These are phyloP conservation scores for Phodopus roborovskii DNA, from an alignment of 2,113 vertebrate genomes.

Conservation along the genomic window DNA sequence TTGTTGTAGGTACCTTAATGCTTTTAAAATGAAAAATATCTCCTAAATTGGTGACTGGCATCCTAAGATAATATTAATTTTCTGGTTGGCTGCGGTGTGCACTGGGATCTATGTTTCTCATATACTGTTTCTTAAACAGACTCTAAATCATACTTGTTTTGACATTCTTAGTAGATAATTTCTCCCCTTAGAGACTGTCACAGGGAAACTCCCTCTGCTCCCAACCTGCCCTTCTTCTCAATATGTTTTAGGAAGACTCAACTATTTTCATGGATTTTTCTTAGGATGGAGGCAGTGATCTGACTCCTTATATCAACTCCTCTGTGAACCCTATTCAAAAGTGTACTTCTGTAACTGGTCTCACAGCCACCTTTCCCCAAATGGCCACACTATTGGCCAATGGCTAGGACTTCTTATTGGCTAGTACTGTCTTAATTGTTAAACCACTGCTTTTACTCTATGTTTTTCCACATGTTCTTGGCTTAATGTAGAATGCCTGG, in stretches of 20 bases:
- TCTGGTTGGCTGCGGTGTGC: not conserved
- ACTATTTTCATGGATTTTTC: not conserved
- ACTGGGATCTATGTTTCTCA: not conserved
- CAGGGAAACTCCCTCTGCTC: not conserved
- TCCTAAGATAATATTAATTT: conserved; percentile 2
- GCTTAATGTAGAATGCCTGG: no score
- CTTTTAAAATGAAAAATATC: not conserved
- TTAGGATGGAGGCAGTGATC: not conserved
- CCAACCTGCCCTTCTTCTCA: not conserved
- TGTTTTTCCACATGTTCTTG: no score
- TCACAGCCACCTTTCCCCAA: no score
- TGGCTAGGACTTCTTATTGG: no score
- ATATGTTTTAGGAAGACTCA: not conserved
- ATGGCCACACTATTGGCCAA: no score
- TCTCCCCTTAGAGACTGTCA: not conserved
- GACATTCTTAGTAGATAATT: not conserved
- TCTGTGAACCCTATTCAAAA: no score
- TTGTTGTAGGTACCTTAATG: not conserved
- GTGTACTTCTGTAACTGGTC: no score
- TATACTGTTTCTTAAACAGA: conserved; percentile 28
- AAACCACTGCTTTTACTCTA: no score
- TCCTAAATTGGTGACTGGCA: not conserved
- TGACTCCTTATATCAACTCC: not conserved
- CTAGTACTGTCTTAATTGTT: no score
- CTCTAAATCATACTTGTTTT: conserved; percentile 13